Conservation (phyloP, 2,797 vertebrate genomes). For the Thunnus albacares region DNA sequence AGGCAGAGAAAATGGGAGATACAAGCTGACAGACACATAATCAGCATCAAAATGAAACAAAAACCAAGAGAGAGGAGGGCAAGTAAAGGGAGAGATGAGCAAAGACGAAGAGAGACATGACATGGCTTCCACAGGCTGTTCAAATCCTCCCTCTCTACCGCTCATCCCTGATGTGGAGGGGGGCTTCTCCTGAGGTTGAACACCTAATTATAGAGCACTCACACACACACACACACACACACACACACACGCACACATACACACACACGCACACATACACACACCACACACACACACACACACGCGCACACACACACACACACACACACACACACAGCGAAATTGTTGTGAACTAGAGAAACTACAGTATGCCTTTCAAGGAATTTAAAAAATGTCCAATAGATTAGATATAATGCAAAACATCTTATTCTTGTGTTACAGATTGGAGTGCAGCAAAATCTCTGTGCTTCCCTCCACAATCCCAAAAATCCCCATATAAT, state of each 20-base stretch:
- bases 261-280: slow-evolving; percentile 9
- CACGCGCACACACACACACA: slow-evolving; percentile 20
- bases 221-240: slow-evolving; percentile 20
- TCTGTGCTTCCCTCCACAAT: neutral
- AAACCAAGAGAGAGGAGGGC: slow-evolving; percentile 47
- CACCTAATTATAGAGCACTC: slow-evolving; percentile 46
- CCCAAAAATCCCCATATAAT: slow-evolving; percentile 36
- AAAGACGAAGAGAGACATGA: slow-evolving; percentile 29
- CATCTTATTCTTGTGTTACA: slow-evolving; percentile 23
- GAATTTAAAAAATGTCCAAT: slow-evolving; percentile 11
- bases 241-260: slow-evolving; percentile 19
- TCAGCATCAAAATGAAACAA: slow-evolving; percentile 52
- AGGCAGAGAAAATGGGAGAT: slow-evolving; percentile 38
- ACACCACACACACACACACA: slow-evolving; percentile 13
- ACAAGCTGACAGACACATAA: slow-evolving; percentile 51
- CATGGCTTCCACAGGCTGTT: slow-evolving; percentile 43
- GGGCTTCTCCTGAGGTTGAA: slow-evolving; percentile 39
- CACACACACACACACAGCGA: neutral
- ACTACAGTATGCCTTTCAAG: slow-evolving; percentile 18
- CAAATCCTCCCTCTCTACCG: slow-evolving; percentile 44
- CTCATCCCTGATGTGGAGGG: slow-evolving; percentile 32
- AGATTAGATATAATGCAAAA: slow-evolving; percentile 30
- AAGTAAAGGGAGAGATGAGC: slow-evolving; percentile 26
- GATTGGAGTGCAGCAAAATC: slow-evolving; percentile 20
- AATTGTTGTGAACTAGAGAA: neutral